Percentiles rank a stretch among this genome's conserved stretches.
Conservation (phyloP, 1,140 invertebrate species). For the Pseudomyrmex cubaensis region DNA sequence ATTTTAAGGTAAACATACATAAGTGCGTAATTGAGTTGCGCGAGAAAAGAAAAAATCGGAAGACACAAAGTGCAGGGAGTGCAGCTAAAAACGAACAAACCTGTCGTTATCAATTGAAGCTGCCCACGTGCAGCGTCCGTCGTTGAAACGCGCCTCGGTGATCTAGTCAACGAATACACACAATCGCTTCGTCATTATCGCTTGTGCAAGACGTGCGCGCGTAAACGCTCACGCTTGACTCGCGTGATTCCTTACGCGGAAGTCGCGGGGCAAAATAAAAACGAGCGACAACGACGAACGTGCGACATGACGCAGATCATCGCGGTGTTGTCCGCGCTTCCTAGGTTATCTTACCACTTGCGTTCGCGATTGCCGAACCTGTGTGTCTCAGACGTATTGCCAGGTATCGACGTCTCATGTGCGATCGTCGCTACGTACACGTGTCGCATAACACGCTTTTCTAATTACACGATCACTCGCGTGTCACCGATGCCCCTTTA, state of each 20-base stretch:
- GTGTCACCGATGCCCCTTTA: conserved; percentile 32
- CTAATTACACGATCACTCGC: conserved; percentile 5
- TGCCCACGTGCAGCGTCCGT: not conserved
- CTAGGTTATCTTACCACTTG: conserved; percentile 76
- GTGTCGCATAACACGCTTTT: not conserved
- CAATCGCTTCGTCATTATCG: not conserved
- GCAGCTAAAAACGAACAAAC: not conserved
- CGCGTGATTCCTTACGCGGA: not conserved
- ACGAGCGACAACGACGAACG: not conserved
- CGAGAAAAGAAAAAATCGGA: not conserved
- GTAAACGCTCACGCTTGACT: conserved; percentile 2
- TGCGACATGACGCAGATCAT: conserved; percentile 69
- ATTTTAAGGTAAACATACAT: not conserved
- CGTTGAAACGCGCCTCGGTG: not conserved
- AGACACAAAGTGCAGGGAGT: not conserved
- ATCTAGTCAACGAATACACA: not conserved
- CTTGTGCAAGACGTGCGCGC: not conserved
- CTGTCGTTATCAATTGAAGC: not conserved
- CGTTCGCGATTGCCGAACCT: conserved; percentile 73
- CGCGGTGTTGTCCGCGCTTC: conserved; percentile 76
- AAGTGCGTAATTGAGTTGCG: too few species aligned
- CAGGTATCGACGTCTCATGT: conserved; percentile 61
- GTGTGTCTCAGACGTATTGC: conserved; percentile 69
- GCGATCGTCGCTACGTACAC: too few species aligned
- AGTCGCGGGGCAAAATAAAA: conserved; percentile 15